Base-by-base conservation (phyloP, 2,888 invertebrate genomes). In the Cosmorhoe ocellata region DNA sequence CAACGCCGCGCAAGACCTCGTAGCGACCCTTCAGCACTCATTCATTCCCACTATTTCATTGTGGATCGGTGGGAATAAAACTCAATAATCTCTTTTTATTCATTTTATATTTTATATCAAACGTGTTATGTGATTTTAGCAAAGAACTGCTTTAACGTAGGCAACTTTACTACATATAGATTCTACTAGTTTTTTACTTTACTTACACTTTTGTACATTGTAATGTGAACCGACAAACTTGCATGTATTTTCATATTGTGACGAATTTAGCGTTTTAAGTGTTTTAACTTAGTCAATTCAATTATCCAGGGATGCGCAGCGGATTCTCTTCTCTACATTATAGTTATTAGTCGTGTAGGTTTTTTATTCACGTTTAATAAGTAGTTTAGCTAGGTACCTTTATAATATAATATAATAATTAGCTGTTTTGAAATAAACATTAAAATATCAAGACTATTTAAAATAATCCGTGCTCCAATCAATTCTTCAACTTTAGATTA, bases 1-100 rank as follows among this genome's bases (percentile, higher is more conserved):
- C 75, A 6, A 59, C 71, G 14, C 57, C 71, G 11, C 74, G 76
- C 42, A 79, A 76, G 52, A 58, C 71, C 22, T 66, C 79, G 67
- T 81, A 81, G 76, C 79, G 14, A 54, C 45, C 44, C 38, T 26
- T 26, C 13, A n/a, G n/a, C n/a, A 28, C 30, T 0, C 2, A 18
- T 3, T 18, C 10, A 11, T 40, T 14, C 26, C 10, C 24, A 12
- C 24, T 24, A n/a, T 8, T 28, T 27, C 38, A 27, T n/a, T 8
- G 11, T 24, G 37, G 6, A 26, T 8, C 12, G 8, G 32, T 14
- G 27, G 27, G 7, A 27, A 24, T 38, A 2, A n/a, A 33, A 33
- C 11, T 1, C 32, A 27, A 32, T n/a, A 24, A 24, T 41, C 32
- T 26, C 41, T 41, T 32, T 32, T n/a, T 46, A 46, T 31, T 56